Base-by-base conservation (phyloP, 2,113 vertebrate species). In the Pluvianellus socialis region DNA sequence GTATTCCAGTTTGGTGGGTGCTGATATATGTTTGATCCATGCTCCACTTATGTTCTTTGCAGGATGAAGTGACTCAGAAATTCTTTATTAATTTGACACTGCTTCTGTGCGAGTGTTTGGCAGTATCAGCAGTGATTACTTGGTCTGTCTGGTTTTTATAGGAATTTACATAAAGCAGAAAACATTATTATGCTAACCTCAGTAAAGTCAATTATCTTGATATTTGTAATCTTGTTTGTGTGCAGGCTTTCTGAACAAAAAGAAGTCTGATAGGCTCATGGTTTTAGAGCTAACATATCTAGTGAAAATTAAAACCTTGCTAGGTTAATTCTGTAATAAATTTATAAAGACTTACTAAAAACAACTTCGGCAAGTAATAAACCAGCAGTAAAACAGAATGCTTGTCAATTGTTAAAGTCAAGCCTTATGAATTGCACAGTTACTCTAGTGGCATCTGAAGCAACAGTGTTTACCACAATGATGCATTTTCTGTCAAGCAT, bases 161-260 rank as follows among this genome's bases (percentile, higher is more conserved):
- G 74, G 49, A 90, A 90, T 94, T 92, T 93, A 65, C 66, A 82
- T 93, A 85, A 79, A 85, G 56, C 61, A 84, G 77, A 87, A 92
- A 95, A 95, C 72, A 56, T 85, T 92, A 68, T 87, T 77, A 58
- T 38, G 58, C 18, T 79, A 89, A 77, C 76, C 56, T 72, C 28
- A 71, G 17, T 59, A 42, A 93, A 95, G 68, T 84, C 11, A 94
- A 73, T 92, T 80, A 83, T 58, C 49, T 56, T 88, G 45, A 26
- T 91, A 92, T 93, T 83, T 86, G n/a, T 73, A 83, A 35, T 94
- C 55, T 88, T 76, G 55, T 90, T 82, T 86, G 45, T 66, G 14
- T 70, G 59, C 72, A 74, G 67, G 45, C 33, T 80, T 86, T 92
- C 63, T 76, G 79, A 83, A 79, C 58, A 79, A 72, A 66, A 74